phyloP scores from a whole-genome alignment of 2,113 vertebrate species.

The Pomatostomus ruficeps region DNA sequence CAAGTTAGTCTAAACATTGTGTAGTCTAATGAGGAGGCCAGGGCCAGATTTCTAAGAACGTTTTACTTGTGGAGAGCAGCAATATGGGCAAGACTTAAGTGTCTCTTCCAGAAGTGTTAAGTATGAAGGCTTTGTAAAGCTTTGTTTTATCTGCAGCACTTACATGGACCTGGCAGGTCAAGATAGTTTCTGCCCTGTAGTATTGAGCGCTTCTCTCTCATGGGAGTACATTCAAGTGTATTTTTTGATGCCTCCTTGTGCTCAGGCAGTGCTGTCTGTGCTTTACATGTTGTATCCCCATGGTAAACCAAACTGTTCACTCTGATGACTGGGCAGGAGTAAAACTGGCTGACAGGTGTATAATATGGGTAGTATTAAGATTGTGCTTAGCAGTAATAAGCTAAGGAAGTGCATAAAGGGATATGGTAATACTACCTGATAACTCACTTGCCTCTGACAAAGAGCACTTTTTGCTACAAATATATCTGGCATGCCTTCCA shows the following conservation, averaged over 20 bases:
- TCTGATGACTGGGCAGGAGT: not conserved
- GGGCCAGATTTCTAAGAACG: not conserved
- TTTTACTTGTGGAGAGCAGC: not conserved
- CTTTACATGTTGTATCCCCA: not conserved
- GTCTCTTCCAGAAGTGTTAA: not conserved
- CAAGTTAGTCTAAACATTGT: not conserved
- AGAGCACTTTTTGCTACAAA: not conserved
- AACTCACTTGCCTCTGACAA: not conserved
- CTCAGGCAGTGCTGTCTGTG: not conserved
- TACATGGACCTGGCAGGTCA: not conserved
- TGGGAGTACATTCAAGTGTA: not conserved
- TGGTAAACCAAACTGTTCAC: not conserved
- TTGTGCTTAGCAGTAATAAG: not conserved
- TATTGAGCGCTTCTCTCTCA: not conserved
- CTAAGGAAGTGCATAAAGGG: not conserved
- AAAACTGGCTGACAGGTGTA: not conserved
- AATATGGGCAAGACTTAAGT: not conserved
- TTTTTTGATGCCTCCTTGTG: not conserved
- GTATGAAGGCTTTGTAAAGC: not conserved
- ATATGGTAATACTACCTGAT: not conserved
- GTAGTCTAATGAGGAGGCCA: accelerated
- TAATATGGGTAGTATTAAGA: not conserved
- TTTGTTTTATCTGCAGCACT: not conserved
- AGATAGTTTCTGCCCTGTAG: not conserved
- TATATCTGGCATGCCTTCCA: not conserved